Base-by-base conservation (phyloP, 2,888 invertebrate genomes). In the Melinopterus prodromus region DNA sequence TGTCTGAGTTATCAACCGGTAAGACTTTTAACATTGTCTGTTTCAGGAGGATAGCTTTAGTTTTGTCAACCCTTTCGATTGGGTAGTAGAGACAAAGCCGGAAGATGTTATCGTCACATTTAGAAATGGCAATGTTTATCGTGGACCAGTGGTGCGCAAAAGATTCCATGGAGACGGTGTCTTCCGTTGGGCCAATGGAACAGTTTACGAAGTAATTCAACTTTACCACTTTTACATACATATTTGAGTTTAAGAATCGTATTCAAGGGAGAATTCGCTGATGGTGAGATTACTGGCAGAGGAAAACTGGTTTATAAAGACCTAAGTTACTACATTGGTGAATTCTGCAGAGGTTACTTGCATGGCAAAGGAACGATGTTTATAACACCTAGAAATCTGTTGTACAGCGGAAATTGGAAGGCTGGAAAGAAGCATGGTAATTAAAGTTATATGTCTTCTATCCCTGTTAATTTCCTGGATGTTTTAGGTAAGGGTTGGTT, bases 101-200 rank as follows among this genome's bases (percentile, higher is more conserved):
- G 91, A 91, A 87, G 87, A 87, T 80, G 92, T 89, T 12, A 84
- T 89, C 77, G 90, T 93, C 77, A 87, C 82, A 80, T 93, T 93
- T 83, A 89, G 87, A 81, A 93, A 92, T 86, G 92, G 91, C 12
- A 93, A 93, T 84, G 78, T 87, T 1, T 93, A 92, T 83, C 90
- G 90, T 85, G 93, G 93, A 26, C 86, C 89, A 69, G 88, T 92
- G 78, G 90, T 90, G 16, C 90, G 90, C 86, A 91, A 90, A 84
- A 87, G 91, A 82, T 92, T 93, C 91, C 89, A 93, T 82, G 93
- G 93, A 1, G 88, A 90, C 82, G 93, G 93, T 5, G 89, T 89
- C 4, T 93, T 91, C 85, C 89, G 88, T 78, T 93, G 93, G 93
- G 86, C 89, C 1, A 90, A 93, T 86, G 93, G 93, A 71, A 90